Evolutionary conservation across 2,888 invertebrate genomes (phyloP).

Genomic region (Tachystola acroxantha): DNA sequence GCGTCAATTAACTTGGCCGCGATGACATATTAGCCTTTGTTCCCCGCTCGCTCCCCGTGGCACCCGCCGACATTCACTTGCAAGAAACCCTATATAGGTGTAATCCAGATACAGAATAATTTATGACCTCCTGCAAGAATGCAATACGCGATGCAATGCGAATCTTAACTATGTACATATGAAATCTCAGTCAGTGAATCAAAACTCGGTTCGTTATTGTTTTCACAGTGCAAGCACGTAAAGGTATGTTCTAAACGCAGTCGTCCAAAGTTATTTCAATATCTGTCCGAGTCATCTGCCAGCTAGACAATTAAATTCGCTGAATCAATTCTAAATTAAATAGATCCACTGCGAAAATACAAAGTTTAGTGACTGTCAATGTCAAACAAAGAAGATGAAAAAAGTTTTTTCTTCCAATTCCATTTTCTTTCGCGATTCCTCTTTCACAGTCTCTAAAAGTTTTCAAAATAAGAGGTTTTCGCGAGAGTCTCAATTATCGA

Average conservation of each 20-base stretch:
- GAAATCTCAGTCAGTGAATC: conserved; percentile 13
- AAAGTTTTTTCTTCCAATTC: conserved; percentile 73
- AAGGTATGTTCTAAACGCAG: neutral
- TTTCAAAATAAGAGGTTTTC: conserved; percentile 77
- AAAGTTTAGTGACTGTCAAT: conserved; percentile 75
- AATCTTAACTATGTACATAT: conserved; percentile 21
- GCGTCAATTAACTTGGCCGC: conserved; percentile 74
- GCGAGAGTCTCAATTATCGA: conserved; percentile 77
- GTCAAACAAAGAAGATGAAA: conserved; percentile 78
- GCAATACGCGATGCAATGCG: conserved; percentile 27
- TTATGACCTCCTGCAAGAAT: conserved; percentile 24
- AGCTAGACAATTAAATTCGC: conserved; percentile 58
- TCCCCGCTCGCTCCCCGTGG: conserved; percentile 36
- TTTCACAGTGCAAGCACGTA: neutral
- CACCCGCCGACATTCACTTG: conserved; percentile 45
- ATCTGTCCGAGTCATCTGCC: conserved; percentile 55
- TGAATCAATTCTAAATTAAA: conserved; percentile 71
- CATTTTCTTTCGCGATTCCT: conserved; percentile 73
- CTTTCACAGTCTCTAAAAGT: conserved; percentile 74
- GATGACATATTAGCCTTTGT: conserved; percentile 77
- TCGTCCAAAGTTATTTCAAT: conserved; percentile 40
- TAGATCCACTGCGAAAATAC: conserved; percentile 71
- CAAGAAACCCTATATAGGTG: conserved; percentile 36
- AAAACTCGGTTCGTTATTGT: conserved; percentile 10
- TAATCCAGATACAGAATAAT: conserved; percentile 17